Base-by-base conservation (phyloP, 37 sponge, comb jelly and placozoan species). In the Chondrilla cf. caribensis region DNA sequence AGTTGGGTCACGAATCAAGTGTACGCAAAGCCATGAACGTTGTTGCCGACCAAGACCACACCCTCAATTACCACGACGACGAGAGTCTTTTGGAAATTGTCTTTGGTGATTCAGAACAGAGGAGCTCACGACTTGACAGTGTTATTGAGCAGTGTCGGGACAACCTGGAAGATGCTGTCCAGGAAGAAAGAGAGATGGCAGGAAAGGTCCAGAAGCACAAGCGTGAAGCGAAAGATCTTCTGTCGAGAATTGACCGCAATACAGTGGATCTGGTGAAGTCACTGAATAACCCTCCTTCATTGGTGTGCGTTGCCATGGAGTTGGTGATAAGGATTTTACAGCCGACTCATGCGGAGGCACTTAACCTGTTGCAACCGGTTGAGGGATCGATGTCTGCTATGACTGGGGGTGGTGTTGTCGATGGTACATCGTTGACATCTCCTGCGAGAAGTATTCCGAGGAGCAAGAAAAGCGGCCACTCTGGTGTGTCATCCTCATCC, bases 231-330 rank as follows among this genome's bases (percentile, higher is more conserved):
- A 87, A 82, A 58, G n/a, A 59, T 21, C 11, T 42, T 59, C 41
- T 93, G 82, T 47, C 26, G 3, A 91, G 83, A 78, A 95, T 95
- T 31, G 92, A 95, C 75, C 79, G 95, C 0, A 95, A 91, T 38
- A 86, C 83, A 0, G 84, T 95, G 6, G 95, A 95, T 72, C 89
- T 88, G 58, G 83, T 95, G 44, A 91, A 91, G 66, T 39, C 70
- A 7, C 87, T 95, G 17, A 81, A 81, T 60, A 91, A 58, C 66
- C 95, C 95, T 39, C 95, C 95, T 3, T 37, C 54, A 0, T 70
- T 95, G 25, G 90, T 95, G 6, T 86, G 89, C 24, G 77, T 60
- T 2, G 83, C 92, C 25, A 91, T 95, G 92, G 92, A 95, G 28
- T 71, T 95, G 38, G 86, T 91, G 44, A 24, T 88, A 18, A 83